These are phyloP conservation scores for Nettapus auritus DNA, from an alignment of 2,113 vertebrate species.

Conservation along the genomic window DNA sequence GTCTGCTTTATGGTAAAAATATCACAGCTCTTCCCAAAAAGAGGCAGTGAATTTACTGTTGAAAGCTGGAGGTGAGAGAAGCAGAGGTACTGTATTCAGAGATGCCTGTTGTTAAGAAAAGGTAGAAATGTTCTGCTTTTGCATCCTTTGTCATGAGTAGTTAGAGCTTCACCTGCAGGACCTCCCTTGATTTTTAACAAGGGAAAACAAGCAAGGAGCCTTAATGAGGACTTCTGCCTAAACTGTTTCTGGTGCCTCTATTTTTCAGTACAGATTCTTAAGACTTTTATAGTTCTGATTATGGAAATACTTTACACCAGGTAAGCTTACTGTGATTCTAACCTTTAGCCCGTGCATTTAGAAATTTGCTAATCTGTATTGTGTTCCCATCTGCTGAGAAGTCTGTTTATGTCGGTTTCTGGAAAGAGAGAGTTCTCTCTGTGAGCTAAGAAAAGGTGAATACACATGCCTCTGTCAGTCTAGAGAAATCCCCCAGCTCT, in stretches of 20 bases:
- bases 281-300: background rate
- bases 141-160: background rate
- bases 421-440: conserved; percentile 31
- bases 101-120: background rate
- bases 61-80: background rate
- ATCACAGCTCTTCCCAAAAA: background rate
- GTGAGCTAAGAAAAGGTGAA: background rate
- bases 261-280: background rate
- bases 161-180: background rate
- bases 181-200: background rate
- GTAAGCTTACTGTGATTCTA: background rate
- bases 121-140: background rate
- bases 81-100: background rate
- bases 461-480: background rate
- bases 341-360: background rate
- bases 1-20: background rate
- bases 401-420: conserved; percentile 37
- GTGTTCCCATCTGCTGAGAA: background rate
- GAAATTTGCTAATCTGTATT: background rate
- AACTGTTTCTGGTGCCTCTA: background rate
- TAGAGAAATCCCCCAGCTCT: background rate
- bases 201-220: background rate
- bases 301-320: background rate
- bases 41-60: background rate
- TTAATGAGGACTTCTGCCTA: background rate